These are phyloP conservation scores for Perdita meconis DNA, from an alignment of 2,888 invertebrate genomes.

Conservation along the genomic window DNA sequence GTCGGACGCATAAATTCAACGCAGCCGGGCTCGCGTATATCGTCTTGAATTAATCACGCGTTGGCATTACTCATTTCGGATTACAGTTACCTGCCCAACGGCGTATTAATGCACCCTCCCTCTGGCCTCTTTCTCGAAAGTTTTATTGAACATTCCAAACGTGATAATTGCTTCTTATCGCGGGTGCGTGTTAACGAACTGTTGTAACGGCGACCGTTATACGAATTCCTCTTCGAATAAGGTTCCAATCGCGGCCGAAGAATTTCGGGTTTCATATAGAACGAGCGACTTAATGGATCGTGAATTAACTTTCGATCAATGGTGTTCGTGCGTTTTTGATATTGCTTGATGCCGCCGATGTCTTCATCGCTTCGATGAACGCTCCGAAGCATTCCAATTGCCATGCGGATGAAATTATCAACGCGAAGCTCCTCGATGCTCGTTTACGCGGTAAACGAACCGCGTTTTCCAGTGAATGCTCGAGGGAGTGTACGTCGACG, in stretches of 20 bases:
- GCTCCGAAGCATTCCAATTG: neutral
- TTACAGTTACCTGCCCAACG: conserved; percentile 29
- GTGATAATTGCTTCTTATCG: conserved; percentile 32
- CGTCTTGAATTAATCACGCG: conserved; percentile 49
- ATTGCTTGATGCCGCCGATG: neutral
- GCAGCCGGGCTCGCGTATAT: conserved; percentile 25
- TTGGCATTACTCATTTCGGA: conserved; percentile 38
- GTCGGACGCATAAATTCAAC: conserved; percentile 44
- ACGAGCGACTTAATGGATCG: neutral
- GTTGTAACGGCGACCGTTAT: conserved; percentile 24
- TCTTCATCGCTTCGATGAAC: neutral
- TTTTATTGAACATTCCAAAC: conserved; percentile 22
- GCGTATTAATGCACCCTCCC: conserved; percentile 3
- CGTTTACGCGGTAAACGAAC: neutral
- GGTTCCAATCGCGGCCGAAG: conserved; percentile 4
- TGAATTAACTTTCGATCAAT: neutral
- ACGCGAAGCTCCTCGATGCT: neutral
- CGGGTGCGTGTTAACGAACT: conserved; percentile 24
- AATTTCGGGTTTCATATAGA: conserved; percentile 11
- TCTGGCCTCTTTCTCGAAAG: neutral
- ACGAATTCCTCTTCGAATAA: neutral
- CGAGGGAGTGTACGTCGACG: no score
- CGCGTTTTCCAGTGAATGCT: neutral
- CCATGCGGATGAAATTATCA: neutral
- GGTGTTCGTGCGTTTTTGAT: neutral